Percentiles rank a stretch among this genome's conserved stretches.
phyloP scores from a whole-genome alignment of 2,888 invertebrate genomes.

The Drosophila mimetica region DNA sequence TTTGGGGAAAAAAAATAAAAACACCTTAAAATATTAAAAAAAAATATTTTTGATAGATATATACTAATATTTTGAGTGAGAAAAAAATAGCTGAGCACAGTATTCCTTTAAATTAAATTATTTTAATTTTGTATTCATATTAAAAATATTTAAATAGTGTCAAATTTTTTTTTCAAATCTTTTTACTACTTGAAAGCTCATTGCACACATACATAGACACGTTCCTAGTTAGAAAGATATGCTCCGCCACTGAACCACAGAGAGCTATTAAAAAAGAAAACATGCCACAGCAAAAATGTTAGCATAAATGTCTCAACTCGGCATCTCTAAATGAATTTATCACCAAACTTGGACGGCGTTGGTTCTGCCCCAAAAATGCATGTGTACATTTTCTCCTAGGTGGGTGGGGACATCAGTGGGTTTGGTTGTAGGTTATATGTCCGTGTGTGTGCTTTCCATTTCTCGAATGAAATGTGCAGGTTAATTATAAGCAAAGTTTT shows the following conservation, averaged over 20 bases:
- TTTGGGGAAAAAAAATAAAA: too few relatives aligned
- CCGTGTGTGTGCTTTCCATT: constrained; percentile 33
- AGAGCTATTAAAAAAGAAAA: constrained; percentile 17
- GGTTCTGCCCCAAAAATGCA: constrained; percentile 44
- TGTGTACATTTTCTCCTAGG: constrained; percentile 56
- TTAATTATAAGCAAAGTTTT: constrained; percentile 70
- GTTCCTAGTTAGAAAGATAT: background rate
- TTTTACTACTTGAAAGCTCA: background rate
- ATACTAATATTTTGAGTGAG: too few relatives aligned
- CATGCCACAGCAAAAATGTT: constrained; percentile 47
- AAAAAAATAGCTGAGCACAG: too few relatives aligned
- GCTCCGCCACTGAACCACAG: constrained; percentile 1
- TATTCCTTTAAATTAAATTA: too few relatives aligned
- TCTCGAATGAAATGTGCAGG: constrained; percentile 54
- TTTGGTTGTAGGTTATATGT: too few relatives aligned
- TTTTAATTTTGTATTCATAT: too few relatives aligned
- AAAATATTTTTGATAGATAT: too few relatives aligned
- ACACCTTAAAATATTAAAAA: too few relatives aligned
- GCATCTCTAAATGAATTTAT: constrained; percentile 71
- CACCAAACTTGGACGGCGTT: constrained; percentile 48
- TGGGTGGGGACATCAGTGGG: constrained; percentile 8
- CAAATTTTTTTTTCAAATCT: too few relatives aligned
- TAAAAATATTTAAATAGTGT: too few relatives aligned
- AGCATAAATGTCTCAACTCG: constrained; percentile 63
- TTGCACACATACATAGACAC: background rate